Evolutionary conservation across 2,797 vertebrate species (phyloP).

Genomic region (Darevskia mixta): DNA sequence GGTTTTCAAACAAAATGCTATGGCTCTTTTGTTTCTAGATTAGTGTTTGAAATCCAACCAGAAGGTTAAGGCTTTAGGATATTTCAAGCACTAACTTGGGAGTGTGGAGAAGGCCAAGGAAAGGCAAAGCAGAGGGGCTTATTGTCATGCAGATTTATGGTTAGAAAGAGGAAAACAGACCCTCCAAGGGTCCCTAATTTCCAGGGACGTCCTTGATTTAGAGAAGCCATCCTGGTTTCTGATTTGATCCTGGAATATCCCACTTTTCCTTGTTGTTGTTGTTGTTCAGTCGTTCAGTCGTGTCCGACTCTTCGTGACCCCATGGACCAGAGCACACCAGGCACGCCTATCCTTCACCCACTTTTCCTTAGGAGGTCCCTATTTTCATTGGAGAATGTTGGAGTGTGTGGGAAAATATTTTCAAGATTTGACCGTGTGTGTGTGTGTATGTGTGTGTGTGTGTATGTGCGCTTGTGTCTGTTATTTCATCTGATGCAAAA

Average conservation of each 20-base stretch:
- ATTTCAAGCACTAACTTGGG: conserved; percentile 4
- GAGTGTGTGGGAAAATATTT: neutral
- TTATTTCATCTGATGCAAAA: neutral
- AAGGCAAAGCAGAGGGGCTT: neutral
- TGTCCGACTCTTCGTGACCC: too few species aligned
- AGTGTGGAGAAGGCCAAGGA: neutral
- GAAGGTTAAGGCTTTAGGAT: neutral
- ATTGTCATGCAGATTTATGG: neutral
- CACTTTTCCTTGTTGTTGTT: too few species aligned
- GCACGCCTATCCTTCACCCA: too few species aligned
- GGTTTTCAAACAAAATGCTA: neutral
- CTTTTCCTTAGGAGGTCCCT: neutral
- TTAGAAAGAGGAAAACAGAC: neutral
- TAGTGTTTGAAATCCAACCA: conserved; percentile 25
- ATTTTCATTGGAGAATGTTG: neutral
- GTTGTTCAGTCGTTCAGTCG: too few species aligned
- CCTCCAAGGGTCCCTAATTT: too few species aligned
- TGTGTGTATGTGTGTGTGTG: too few species aligned
- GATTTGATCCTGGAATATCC: too few species aligned
- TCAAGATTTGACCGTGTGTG: neutral
- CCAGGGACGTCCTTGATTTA: too few species aligned
- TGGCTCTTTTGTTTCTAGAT: conserved; percentile 22
- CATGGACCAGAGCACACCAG: too few species aligned
- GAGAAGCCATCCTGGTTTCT: too few species aligned
- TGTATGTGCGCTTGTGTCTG: too few species aligned